phyloP scores from a whole-genome alignment of 1,140 invertebrate species.

The Leguminivora glycinivorella region DNA sequence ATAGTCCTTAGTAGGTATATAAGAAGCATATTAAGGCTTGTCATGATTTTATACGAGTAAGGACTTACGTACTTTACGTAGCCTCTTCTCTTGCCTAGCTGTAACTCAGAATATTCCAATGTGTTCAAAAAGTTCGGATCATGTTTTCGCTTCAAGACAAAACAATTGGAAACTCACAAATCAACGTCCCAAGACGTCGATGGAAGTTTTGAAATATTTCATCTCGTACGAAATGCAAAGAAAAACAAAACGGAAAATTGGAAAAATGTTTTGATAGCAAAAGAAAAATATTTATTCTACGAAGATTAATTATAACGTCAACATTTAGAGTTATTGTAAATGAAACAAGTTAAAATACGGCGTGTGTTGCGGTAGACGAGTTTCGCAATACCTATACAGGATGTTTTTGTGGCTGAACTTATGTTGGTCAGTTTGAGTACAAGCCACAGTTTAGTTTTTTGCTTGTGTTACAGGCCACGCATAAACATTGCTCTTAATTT shows the following conservation, averaged over 20 bases:
- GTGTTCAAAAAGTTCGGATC: background rate
- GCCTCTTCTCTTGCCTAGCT: background rate
- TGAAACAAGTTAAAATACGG: background rate
- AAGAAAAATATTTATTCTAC: background rate
- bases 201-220: constrained; percentile 21
- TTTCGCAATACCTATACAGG: too few relatives aligned
- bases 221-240: background rate
- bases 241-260: background rate
- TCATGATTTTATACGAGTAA: too few relatives aligned
- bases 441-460: too few relatives aligned
- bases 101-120: background rate
- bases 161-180: constrained; percentile 25
- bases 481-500: too few relatives aligned
- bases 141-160: constrained; percentile 5
- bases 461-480: too few relatives aligned
- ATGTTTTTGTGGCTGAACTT: too few relatives aligned
- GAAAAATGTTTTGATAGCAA: background rate
- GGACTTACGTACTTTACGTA: too few relatives aligned
- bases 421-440: too few relatives aligned
- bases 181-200: constrained; percentile 8
- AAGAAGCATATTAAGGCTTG: too few relatives aligned
- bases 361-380: background rate
- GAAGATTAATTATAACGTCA: background rate
- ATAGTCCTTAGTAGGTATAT: too few relatives aligned
- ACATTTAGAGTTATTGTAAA: background rate